A percentile compares a stretch with the other conserved stretches of the same genome.
These are phyloP conservation scores for Psammodynastes pulverulentus DNA, from an alignment of 2,113 vertebrate species.

Conservation along the genomic window DNA sequence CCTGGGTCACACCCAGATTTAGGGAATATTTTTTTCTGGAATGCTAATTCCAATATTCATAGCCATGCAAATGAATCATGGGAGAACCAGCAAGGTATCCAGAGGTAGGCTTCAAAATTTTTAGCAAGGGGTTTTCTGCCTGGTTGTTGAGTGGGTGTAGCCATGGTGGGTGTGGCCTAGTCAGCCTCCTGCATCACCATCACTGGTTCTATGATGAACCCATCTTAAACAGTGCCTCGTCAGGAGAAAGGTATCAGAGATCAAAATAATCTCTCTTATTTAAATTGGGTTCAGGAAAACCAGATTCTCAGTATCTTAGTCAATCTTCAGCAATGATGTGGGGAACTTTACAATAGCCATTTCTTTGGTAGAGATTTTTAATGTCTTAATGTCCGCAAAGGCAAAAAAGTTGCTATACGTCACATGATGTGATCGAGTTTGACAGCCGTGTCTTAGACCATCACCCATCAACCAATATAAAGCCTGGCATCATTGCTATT, in stretches of 20 bases:
- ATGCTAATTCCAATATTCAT: not conserved
- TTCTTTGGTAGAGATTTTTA: not conserved
- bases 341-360: not conserved
- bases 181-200: no score
- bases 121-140: no score
- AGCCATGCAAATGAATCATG: not conserved
- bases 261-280: not conserved
- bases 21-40: not conserved
- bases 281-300: not conserved
- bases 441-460: not conserved
- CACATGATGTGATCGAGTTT: no score
- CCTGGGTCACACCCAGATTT: not conserved
- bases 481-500: not conserved
- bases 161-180: no score
- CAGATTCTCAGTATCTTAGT: not conserved
- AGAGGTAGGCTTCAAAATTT: no score
- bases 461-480: not conserved
- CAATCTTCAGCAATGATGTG: not conserved
- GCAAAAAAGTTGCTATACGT: no score
- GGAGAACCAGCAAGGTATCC: not conserved
- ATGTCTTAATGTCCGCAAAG: no score
- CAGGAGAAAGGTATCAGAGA: not conserved
- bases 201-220: not conserved
- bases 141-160: no score
- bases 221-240: not conserved